Evolutionary conservation across 2,888 invertebrate species (phyloP), one percentile per base, ranked within the genome.

Genomic region (Xylophagus ater): DNA sequence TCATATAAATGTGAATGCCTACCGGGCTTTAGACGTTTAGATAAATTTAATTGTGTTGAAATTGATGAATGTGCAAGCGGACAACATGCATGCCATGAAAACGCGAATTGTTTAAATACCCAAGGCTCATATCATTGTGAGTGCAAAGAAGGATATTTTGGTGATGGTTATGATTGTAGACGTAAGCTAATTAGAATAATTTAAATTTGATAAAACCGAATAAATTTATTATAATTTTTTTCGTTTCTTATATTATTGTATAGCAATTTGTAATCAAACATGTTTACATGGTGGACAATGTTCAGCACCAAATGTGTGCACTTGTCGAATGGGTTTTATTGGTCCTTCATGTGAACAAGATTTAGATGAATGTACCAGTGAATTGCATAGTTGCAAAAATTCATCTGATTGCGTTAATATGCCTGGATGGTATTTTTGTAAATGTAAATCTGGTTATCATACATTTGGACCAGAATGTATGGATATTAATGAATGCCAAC

Each of bases 381-480:
- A 76, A 46, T 68, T 74, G 38, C 76, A 80, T 54, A 71, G 76
- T 44, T 89, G 89, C 66, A 78, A 80, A 49, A 71, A 74, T 49
- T 76, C 81, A 50, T 83, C 87, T 36, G 70, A 72, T 38, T 89
- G 89, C 66, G 76, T 86, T 63, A 89, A 89, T 67, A 82, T 82
- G 72, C 86, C 86, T 29, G 89, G 89, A 51, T 87, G 86, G 76
- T 87, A 85, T 68, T 82, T 85, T 64, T 90, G 90, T 66, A 78
- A 82, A 52, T 89, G 89, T 64, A 76, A 78, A 49, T 72, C 75
- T 41, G 89, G 89, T 4, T 89, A 81, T 66, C 72, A 74, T 14
- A 73, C 74, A 43, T 70, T 71, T 28, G 60, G 69, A 31, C 64
- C 67, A 48, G 71, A 70, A 55, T 71, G 70, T 58, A 69, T 67